phyloP scores from a whole-genome alignment of 2,888 invertebrate species.

The Eulithis testata region DNA sequence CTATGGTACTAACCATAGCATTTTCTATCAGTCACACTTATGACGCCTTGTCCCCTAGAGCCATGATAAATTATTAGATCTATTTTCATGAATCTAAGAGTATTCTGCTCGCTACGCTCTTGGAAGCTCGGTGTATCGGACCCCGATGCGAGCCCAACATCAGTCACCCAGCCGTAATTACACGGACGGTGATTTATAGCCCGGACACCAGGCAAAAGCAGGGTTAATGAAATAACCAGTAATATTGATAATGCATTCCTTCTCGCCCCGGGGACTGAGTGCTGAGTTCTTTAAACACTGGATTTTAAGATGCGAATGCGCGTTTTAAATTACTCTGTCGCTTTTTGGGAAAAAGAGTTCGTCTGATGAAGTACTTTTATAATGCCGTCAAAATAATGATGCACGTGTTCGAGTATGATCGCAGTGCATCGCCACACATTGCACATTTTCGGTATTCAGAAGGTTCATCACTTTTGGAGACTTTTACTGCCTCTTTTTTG shows the following conservation, averaged over 20 bases:
- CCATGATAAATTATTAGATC: too few species aligned
- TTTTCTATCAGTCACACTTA: too few species aligned
- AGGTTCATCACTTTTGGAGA: too few species aligned
- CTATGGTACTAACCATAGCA: too few species aligned
- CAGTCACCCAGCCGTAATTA: slow-evolving; percentile 50
- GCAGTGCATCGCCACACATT: too few species aligned
- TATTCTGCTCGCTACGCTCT: slow-evolving; percentile 6
- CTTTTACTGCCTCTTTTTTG: too few species aligned
- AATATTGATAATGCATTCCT: slow-evolving; percentile 46
- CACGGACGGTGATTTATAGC: slow-evolving; percentile 55
- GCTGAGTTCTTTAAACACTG: neutral
- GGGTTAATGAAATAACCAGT: slow-evolving; percentile 51
- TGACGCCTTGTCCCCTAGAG: too few species aligned
- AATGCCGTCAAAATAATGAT: too few species aligned
- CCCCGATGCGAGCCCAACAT: slow-evolving; percentile 40
- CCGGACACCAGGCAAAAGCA: slow-evolving; percentile 48
- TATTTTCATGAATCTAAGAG: neutral
- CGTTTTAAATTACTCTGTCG: neutral
- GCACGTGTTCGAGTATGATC: too few species aligned
- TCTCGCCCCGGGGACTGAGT: slow-evolving; percentile 24
- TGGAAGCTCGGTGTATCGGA: slow-evolving; percentile 29
- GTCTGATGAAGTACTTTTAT: too few species aligned
- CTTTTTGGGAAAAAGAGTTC: too few species aligned
- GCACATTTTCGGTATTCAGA: too few species aligned
- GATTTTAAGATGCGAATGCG: neutral